Evolutionary conservation across 2,888 invertebrate genomes (phyloP).

Genomic region (Herminia tarsipennalis): DNA sequence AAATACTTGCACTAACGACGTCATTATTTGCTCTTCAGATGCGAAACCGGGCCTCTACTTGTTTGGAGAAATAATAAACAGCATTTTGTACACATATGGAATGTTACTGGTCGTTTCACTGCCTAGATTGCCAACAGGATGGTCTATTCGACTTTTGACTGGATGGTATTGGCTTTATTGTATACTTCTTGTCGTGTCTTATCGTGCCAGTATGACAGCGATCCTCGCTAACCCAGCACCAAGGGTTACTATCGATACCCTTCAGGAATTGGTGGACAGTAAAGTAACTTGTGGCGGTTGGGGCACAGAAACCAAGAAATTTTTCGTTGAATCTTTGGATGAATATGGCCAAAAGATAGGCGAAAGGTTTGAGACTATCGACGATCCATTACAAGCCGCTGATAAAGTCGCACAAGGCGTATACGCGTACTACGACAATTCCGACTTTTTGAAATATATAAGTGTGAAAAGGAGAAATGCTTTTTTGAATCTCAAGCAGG

Average conservation of each 20-base stretch:
- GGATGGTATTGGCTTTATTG: slow-evolving; percentile 96
- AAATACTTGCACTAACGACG: not conserved
- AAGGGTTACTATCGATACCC: slow-evolving; percentile 92
- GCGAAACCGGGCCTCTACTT: slow-evolving; percentile 86
- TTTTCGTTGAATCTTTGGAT: slow-evolving; percentile 90
- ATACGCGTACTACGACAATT: slow-evolving; percentile 93
- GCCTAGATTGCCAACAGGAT: slow-evolving; percentile 91
- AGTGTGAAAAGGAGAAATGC: slow-evolving; percentile 84
- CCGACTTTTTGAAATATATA: slow-evolving; percentile 88
- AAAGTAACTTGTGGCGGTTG: slow-evolving; percentile 89
- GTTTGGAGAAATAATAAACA: slow-evolving; percentile 90
- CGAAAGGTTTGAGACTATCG: slow-evolving; percentile 87
- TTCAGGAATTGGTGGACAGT: slow-evolving; percentile 88
- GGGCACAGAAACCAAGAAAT: slow-evolving; percentile 89
- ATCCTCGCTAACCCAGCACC: slow-evolving; percentile 92
- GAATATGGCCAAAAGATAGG: slow-evolving; percentile 88
- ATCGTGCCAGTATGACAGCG: slow-evolving; percentile 94
- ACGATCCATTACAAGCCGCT: slow-evolving; percentile 87
- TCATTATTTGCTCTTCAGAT: slow-evolving; percentile 62
- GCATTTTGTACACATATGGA: slow-evolving; percentile 92
- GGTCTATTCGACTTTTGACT: slow-evolving; percentile 92
- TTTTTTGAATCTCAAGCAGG: slow-evolving; percentile 51
- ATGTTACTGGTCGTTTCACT: slow-evolving; percentile 93
- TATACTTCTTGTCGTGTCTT: slow-evolving; percentile 91
- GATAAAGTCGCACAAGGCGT: slow-evolving; percentile 88